These are phyloP conservation scores for Bombus breviceps DNA, from an alignment of 1,140 invertebrate species.

Conservation along the genomic window DNA sequence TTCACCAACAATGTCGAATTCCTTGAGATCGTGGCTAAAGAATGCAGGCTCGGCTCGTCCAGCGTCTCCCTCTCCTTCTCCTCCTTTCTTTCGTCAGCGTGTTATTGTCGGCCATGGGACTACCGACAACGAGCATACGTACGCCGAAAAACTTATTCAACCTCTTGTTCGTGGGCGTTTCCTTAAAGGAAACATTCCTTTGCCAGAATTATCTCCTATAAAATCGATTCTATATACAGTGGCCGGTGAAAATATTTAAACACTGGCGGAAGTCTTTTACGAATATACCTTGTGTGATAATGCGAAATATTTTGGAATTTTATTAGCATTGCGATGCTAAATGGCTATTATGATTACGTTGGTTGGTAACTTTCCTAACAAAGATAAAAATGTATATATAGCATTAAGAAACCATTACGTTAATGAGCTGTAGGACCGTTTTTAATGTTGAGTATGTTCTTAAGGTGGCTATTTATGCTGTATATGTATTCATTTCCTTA, in stretches of 20 bases:
- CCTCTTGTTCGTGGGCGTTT: not conserved
- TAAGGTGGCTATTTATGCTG: too few species aligned
- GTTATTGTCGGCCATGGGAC: slow-evolving; percentile 25
- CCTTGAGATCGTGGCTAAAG: slow-evolving; percentile 28
- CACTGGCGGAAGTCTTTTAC: too few species aligned
- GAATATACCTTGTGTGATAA: too few species aligned
- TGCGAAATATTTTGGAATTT: too few species aligned
- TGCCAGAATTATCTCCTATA: not conserved
- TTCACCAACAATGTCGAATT: slow-evolving; percentile 27
- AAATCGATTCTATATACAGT: not conserved
- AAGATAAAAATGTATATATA: too few species aligned
- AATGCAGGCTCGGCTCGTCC: slow-evolving; percentile 39
- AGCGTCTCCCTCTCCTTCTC: not conserved
- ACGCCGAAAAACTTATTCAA: slow-evolving; percentile 16
- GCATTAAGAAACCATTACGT: too few species aligned
- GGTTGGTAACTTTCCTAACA: too few species aligned
- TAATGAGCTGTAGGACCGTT: too few species aligned
- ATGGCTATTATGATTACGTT: too few species aligned
- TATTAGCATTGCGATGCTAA: too few species aligned
- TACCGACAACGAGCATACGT: slow-evolving; percentile 13
- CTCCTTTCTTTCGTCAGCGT: not conserved
- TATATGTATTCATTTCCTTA: too few species aligned
- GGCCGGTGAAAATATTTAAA: not conserved
- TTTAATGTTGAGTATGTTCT: too few species aligned
- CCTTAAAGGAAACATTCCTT: not conserved